Conservation (phyloP, 2,113 vertebrate genomes). For the Calidris pugnax region DNA sequence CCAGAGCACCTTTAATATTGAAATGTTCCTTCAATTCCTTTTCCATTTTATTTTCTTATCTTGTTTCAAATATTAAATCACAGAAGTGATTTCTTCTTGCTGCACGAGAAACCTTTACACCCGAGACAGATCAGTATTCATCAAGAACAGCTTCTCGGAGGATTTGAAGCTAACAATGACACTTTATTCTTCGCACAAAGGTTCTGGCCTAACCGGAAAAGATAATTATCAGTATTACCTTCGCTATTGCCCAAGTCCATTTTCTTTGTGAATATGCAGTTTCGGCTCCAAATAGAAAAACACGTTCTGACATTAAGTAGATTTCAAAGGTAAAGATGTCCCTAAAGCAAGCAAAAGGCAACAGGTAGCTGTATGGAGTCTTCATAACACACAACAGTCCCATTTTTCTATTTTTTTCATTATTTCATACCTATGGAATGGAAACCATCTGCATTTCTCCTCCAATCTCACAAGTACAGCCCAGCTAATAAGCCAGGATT, state of each 20-base stretch:
- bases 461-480: not conserved
- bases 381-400: not conserved
- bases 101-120: not conserved
- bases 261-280: constrained; percentile 85
- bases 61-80: constrained; percentile 18
- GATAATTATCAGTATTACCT: constrained; percentile 79
- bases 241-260: constrained; percentile 90
- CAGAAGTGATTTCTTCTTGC: constrained; percentile 8
- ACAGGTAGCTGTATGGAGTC: not conserved
- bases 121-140: not conserved
- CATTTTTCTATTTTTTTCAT: not conserved
- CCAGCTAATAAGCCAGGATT: not conserved
- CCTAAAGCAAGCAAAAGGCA: constrained; percentile 73
- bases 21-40: not conserved
- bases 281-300: constrained; percentile 87
- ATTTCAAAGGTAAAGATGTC: constrained; percentile 91
- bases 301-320: constrained; percentile 87
- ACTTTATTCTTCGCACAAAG: constrained; percentile 9
- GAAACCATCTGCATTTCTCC: not conserved
- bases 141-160: not conserved
- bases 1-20: not conserved
- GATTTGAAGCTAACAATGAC: not conserved
- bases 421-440: not conserved
- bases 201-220: constrained; percentile 21
- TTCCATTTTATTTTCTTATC: not conserved